Conservation (phyloP, 1,140 invertebrate genomes). For the Tetranychus urticae region DNA sequence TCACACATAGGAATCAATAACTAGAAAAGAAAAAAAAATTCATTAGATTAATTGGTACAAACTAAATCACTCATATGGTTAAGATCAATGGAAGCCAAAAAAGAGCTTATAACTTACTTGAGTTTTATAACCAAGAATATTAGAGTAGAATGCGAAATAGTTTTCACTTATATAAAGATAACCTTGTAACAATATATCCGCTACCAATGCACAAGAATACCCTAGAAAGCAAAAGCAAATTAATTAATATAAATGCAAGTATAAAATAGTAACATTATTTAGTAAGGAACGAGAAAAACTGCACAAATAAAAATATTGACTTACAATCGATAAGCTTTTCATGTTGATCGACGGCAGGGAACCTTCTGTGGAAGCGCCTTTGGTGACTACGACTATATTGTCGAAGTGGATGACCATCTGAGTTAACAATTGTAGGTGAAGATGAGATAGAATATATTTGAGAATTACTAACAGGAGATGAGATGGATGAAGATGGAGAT, state of each 20-base stretch:
- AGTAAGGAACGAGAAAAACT: neutral
- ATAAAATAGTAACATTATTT: neutral
- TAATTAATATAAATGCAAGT: neutral
- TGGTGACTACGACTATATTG: constrained; percentile 4
- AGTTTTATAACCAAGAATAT: constrained; percentile 74
- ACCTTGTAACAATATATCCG: constrained; percentile 67
- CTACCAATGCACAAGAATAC: constrained; percentile 71
- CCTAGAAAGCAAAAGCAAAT: constrained; percentile 28
- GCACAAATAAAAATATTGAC: neutral
- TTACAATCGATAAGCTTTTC: constrained; percentile 11
- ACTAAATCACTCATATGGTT: too few relatives aligned
- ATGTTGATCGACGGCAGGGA: constrained; percentile 10
- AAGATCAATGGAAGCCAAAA: neutral
- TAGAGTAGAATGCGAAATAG: constrained; percentile 83
- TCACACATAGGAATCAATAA: constrained; percentile 55
- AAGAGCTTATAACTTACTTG: neutral
- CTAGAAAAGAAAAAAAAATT: constrained; percentile 23
- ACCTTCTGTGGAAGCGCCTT: constrained; percentile 9
- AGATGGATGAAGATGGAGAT: too few relatives aligned
- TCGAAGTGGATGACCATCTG: too few relatives aligned
- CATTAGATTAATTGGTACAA: neutral
- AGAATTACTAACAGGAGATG: too few relatives aligned
- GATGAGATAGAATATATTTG: too few relatives aligned
- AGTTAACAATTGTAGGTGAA: too few relatives aligned
- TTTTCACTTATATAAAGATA: constrained; percentile 75